A percentile compares a stretch with the other conserved stretches of the same genome.
Conservation (phyloP, 2,113 vertebrate species). For the Trachemys scripta region DNA sequence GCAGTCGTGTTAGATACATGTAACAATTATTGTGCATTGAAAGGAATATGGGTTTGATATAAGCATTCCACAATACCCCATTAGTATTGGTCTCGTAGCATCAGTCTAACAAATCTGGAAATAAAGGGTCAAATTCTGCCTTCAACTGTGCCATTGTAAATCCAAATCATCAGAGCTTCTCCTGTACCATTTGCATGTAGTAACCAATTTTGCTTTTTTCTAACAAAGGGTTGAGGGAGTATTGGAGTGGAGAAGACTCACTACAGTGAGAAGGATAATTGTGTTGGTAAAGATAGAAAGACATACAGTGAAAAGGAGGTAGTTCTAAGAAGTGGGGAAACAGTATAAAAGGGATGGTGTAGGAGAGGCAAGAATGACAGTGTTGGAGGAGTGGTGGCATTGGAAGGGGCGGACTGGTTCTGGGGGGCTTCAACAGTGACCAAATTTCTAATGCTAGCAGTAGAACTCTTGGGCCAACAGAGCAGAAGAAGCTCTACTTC, state of each 20-base stretch:
- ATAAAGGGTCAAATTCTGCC: neutral
- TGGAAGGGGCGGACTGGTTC: neutral
- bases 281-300: neutral
- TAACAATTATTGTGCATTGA: neutral
- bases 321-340: neutral
- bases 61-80: neutral
- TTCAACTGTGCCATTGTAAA: neutral
- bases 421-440: neutral
- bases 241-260: neutral
- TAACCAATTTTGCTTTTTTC: neutral
- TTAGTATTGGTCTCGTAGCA: neutral
- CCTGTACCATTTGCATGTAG: neutral
- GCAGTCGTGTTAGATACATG: neutral
- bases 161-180: neutral
- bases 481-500: constrained; percentile 6
- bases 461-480: neutral
- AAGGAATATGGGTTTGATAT: neutral
- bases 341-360: neutral
- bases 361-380: neutral
- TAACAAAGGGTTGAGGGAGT: neutral
- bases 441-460: neutral
- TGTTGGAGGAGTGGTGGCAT: neutral
- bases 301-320: neutral
- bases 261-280: neutral
- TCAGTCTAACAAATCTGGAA: neutral